Evolutionary conservation across 1,140 invertebrate species (phyloP).

Genomic region (Trichonephila inaurata): DNA sequence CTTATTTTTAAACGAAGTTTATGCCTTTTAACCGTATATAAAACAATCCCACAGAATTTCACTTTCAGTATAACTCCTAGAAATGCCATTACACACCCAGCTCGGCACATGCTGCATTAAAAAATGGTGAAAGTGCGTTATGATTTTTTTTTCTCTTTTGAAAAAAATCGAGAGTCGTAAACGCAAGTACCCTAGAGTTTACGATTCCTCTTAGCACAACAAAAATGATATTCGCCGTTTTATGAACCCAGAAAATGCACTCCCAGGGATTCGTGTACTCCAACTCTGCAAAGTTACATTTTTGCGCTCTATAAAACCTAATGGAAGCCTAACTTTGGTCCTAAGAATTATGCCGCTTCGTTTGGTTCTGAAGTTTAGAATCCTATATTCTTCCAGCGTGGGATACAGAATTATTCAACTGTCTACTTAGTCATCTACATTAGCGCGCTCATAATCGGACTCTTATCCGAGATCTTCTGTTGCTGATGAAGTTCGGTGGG

Average conservation of each 20-base stretch:
- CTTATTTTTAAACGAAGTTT: background rate
- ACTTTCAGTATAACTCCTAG: background rate
- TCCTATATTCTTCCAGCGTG: background rate
- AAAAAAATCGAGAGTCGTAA: slow-evolving; percentile 58
- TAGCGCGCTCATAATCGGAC: background rate
- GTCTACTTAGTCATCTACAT: background rate
- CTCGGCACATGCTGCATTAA: slow-evolving; percentile 26
- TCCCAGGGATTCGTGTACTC: slow-evolving; percentile 40
- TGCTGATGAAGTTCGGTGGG: background rate
- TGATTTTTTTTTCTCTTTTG: slow-evolving; percentile 33
- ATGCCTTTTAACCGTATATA: background rate
- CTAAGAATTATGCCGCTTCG: background rate
- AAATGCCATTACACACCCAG: background rate
- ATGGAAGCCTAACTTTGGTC: slow-evolving; percentile 32
- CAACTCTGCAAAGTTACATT: slow-evolving; percentile 34
- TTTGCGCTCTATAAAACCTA: slow-evolving; percentile 59
- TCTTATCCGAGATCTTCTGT: background rate
- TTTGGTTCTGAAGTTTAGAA: background rate
- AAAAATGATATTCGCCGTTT: slow-evolving; percentile 59
- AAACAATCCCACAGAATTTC: background rate
- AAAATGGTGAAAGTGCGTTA: slow-evolving; percentile 52
- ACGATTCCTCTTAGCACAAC: slow-evolving; percentile 54
- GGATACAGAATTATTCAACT: background rate
- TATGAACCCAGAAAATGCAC: slow-evolving; percentile 39
- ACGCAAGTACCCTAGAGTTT: slow-evolving; percentile 43